Base-by-base conservation (phyloP, 2,113 vertebrate species). In the Chlorodrepanis virens region DNA sequence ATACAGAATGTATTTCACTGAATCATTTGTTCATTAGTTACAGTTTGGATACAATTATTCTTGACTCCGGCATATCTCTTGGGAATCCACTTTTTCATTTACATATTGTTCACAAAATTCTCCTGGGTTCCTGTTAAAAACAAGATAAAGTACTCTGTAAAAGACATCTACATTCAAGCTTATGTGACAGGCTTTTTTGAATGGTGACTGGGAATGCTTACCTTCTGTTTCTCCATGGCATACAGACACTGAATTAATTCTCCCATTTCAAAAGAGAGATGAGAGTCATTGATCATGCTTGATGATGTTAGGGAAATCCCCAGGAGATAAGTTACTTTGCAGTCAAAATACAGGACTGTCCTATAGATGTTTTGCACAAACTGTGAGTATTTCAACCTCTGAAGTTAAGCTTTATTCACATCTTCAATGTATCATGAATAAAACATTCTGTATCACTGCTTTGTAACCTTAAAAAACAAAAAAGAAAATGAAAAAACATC, bases 1-100 rank as follows among this genome's bases (percentile, higher is more conserved):
- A 88, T 82, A 93, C 27, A 44, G 64, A 64, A 89, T 74, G 33
- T 69, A 76, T 87, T 90, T 94, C 84, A 86, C 31, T 53, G 88
- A 96, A 89, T 92, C 71, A 81, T 95, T 94, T 89, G 64, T 95
- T 95, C 89, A 93, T 93, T 94, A 96, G 68, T 83, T 92, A 81
- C 49, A 94, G 64, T 93, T 94, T 91, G 53, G 56, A 91, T 91
- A 90, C 63, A 92, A 86, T 87, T 94, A 87, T 88, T 86, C 92
- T 94, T 83, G 10, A 79, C 11, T 82, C 45, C 9, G 6, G 27
- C 15, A 24, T 65, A 59, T 82, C 71, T 69, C 37, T 83, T 87
- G 67, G 44, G 90, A 89, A 90, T 67, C 37, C 44, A 67, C 27
- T 44, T 87, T 92, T 92, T 52, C 0, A 60, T 60, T 59, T 85